These are phyloP conservation scores for Procambarus clarkii DNA, from an alignment of 1,140 invertebrate genomes.

Conservation along the genomic window DNA sequence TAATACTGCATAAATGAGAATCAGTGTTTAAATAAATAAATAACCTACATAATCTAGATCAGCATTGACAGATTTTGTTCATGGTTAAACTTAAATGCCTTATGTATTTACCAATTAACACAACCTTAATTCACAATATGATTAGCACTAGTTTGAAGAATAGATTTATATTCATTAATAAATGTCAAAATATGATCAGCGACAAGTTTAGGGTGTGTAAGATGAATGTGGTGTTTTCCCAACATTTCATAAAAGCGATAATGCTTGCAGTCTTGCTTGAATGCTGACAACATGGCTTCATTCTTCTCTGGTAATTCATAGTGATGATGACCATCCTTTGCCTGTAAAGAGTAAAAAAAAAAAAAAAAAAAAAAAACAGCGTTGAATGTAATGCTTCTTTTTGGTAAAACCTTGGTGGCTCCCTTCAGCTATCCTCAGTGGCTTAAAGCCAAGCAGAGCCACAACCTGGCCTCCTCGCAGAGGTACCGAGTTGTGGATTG, in stretches of 20 bases:
- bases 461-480: too few relatives aligned
- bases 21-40: too few relatives aligned
- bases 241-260: constrained; percentile 81
- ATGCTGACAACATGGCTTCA: constrained; percentile 47
- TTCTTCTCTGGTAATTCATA: constrained; percentile 50
- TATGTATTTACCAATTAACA: not conserved
- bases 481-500: not conserved
- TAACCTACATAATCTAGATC: too few relatives aligned
- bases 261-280: constrained; percentile 42
- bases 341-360: constrained; percentile 38
- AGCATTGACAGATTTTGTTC: not conserved
- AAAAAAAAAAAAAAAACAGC: not conserved
- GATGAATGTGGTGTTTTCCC: constrained; percentile 90
- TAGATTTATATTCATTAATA: not conserved
- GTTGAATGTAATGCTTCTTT: too few relatives aligned
- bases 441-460: too few relatives aligned
- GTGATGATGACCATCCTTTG: constrained; percentile 55
- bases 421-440: too few relatives aligned
- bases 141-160: not conserved
- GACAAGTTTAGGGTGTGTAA: constrained; percentile 85
- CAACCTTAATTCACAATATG: not conserved
- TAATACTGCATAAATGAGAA: too few relatives aligned
- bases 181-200: constrained; percentile 73
- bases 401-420: too few relatives aligned
- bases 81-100: not conserved